Percentiles rank a stretch among this genome's conserved stretches.
Conservation (phyloP, 1,140 invertebrate genomes). For the Saccostrea cuccullata region DNA sequence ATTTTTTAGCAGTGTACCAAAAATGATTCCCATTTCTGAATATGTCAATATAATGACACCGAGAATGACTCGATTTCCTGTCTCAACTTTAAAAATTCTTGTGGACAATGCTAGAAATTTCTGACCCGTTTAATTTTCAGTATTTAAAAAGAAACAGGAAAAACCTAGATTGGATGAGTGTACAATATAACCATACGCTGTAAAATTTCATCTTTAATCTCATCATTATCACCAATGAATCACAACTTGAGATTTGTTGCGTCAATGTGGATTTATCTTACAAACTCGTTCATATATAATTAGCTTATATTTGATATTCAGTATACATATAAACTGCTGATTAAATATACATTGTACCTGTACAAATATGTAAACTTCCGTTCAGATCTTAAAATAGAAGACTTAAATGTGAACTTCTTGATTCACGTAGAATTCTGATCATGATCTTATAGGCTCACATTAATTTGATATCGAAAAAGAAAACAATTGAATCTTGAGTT, state of each 20-base stretch:
- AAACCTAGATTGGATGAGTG: neutral
- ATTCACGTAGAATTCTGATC: too few relatives aligned
- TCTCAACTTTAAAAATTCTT: neutral
- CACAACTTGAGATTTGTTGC: neutral
- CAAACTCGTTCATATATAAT: neutral
- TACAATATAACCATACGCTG: neutral
- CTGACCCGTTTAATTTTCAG: neutral
- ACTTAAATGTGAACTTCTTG: too few relatives aligned
- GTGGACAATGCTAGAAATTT: neutral
- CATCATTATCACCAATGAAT: neutral
- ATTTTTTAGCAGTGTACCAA: too few relatives aligned
- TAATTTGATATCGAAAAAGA: too few relatives aligned
- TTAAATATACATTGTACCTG: neutral
- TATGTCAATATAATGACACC: neutral
- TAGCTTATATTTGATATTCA: neutral
- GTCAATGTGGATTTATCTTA: neutral
- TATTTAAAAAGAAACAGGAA: constrained; percentile 2
- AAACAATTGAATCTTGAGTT: too few relatives aligned
- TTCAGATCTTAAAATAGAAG: neutral
- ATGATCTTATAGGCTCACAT: too few relatives aligned
- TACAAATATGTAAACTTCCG: neutral
- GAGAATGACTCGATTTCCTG: constrained; percentile 20
- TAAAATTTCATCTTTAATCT: neutral
- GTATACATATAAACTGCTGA: neutral
- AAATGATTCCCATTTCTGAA: too few relatives aligned